Evolutionary conservation across 2,797 vertebrate genomes (phyloP).

Genomic region (Balearica regulorum): DNA sequence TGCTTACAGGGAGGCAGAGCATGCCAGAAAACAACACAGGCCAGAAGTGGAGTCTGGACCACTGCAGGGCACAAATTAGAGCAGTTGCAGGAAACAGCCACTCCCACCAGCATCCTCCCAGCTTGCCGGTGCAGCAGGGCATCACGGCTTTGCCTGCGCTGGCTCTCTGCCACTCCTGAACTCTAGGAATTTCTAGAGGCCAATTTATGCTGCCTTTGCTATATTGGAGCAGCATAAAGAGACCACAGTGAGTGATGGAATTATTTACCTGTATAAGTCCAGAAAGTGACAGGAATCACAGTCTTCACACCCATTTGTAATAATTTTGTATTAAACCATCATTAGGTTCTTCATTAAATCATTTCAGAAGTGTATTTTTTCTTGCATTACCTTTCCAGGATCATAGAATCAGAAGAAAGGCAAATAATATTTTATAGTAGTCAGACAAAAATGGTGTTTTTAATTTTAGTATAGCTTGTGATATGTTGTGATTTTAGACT

Average conservation of each 20-base stretch:
- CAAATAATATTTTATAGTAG: background rate
- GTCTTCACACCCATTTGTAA: background rate
- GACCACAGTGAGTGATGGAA: background rate
- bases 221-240: background rate
- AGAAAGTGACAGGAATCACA: background rate
- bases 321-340: background rate
- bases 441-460: background rate
- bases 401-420: background rate
- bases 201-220: background rate
- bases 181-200: background rate
- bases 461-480: background rate
- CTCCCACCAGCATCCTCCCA: background rate
- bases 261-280: background rate
- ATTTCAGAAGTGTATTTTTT: background rate
- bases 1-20: background rate
- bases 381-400: background rate
- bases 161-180: background rate
- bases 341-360: background rate
- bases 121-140: background rate
- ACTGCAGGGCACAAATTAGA: background rate
- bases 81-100: background rate
- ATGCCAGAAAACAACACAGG: background rate
- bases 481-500: background rate
- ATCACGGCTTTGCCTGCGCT: background rate
- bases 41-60: background rate